These are phyloP conservation scores for Pomatorhinus ruficollis DNA, from an alignment of 2,113 vertebrate genomes.

Conservation along the genomic window DNA sequence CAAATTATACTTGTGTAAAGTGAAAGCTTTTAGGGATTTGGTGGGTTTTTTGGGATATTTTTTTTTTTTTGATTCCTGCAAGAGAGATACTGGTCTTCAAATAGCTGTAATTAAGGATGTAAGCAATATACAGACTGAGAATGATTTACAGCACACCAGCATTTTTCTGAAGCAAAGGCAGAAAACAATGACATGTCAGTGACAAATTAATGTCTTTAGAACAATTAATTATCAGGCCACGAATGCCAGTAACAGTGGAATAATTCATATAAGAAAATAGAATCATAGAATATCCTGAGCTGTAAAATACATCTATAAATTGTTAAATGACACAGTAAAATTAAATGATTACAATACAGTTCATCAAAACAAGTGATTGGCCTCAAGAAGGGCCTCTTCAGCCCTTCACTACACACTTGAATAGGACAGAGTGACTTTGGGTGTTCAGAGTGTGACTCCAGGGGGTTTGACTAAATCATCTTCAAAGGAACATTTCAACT, in stretches of 20 bases:
- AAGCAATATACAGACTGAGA: neutral
- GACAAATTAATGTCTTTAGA: neutral
- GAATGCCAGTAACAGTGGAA: neutral
- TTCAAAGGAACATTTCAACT: neutral
- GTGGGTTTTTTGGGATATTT: neutral
- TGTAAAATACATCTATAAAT: neutral
- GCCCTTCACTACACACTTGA: neutral
- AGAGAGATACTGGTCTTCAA: neutral
- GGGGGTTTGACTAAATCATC: neutral
- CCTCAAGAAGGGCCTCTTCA: neutral
- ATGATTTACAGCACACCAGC: conserved; percentile 11
- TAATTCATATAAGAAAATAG: neutral
- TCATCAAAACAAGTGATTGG: neutral
- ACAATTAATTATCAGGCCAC: neutral
- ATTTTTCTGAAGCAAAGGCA: conserved; percentile 40
- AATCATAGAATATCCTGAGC: neutral
- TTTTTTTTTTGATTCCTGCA: neutral
- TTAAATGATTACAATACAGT: neutral
- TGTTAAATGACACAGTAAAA: neutral
- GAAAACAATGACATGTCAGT: neutral
- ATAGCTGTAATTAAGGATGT: conserved; percentile 38
- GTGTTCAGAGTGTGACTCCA: neutral
- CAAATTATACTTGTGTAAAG: conserved; percentile 1
- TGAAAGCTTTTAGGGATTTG: neutral
- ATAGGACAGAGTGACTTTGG: neutral